phyloP scores from a whole-genome alignment of 2,113 vertebrate species.

The Proteles cristata region DNA sequence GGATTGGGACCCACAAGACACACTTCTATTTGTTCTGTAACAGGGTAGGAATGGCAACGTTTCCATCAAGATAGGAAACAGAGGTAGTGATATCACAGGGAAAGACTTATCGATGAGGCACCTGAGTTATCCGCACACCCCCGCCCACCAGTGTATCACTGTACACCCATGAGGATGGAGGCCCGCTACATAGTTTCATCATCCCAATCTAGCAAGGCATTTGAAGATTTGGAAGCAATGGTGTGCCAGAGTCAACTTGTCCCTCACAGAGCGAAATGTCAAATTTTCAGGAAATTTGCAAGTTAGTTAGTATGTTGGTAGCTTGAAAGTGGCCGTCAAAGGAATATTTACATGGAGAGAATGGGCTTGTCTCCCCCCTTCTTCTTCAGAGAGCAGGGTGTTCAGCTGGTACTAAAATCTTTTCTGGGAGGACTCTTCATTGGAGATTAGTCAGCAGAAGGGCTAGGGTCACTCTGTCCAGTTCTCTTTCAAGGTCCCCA shows the following conservation, averaged over 20 bases:
- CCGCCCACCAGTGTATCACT: background rate
- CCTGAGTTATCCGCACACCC: background rate
- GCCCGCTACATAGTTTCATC: background rate
- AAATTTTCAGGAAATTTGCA: conserved; percentile 39
- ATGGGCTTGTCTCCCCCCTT: background rate
- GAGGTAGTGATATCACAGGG: background rate
- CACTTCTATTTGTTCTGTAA: conserved; percentile 42
- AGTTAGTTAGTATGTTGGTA: background rate
- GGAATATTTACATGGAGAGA: background rate
- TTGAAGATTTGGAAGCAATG: background rate
- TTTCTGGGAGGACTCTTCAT: background rate
- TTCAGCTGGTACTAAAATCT: background rate
- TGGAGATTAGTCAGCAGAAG: background rate
- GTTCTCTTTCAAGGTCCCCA: background rate
- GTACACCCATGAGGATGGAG: background rate
- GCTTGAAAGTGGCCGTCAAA: background rate
- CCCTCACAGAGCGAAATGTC: background rate
- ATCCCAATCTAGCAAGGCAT: background rate
- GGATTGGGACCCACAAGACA: conserved; percentile 1
- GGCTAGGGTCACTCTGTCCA: background rate
- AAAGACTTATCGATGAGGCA: background rate
- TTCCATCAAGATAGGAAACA: conserved; percentile 32
- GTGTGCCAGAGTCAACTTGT: background rate
- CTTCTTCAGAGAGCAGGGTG: background rate
- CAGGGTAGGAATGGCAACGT: background rate